These are phyloP conservation scores for Gonioctena quinquepunctata DNA, from an alignment of 1,140 invertebrate genomes.

Conservation along the genomic window DNA sequence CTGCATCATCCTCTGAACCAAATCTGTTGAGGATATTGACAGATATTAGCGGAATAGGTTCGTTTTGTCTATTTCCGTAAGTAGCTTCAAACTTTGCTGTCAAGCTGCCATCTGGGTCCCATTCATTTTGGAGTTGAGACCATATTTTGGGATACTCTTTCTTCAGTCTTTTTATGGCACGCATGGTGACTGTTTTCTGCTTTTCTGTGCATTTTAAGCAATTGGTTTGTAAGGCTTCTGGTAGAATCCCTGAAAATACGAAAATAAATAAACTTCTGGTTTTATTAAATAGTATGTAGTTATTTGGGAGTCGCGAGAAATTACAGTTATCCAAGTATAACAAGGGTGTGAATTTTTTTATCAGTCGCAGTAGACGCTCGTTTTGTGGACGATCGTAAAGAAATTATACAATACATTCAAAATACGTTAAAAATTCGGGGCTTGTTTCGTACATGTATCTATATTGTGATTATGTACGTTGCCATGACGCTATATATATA, in stretches of 20 bases:
- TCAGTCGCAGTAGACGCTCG: no score
- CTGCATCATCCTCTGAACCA: conserved; percentile 12
- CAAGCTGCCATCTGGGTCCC: conserved; percentile 65
- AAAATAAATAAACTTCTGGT: not conserved
- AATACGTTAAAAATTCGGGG: no score
- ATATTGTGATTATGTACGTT: no score
- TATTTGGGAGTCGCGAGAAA: no score
- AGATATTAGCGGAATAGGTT: conserved; percentile 1
- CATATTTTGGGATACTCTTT: conserved; percentile 65
- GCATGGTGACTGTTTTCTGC: conserved; percentile 61
- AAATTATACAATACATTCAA: no score
- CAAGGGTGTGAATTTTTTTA: no score
- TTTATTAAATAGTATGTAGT: no score
- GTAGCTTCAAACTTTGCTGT: conserved; percentile 50
- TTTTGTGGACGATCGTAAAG: no score
- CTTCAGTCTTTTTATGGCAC: conserved; percentile 60
- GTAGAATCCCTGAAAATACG: conserved; percentile 63
- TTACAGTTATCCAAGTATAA: no score
- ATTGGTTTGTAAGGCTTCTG: conserved; percentile 66
- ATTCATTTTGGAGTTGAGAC: conserved; percentile 59
- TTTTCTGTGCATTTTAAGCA: conserved; percentile 64
- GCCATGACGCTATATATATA: no score
- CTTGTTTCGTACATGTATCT: no score
- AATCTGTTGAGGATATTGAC: conserved; percentile 25
- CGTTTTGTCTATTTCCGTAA: conserved; percentile 12